Percentiles rank a stretch among this genome's conserved stretches.
phyloP scores from a whole-genome alignment of 2,888 invertebrate species.

The Tenthredo livida region DNA sequence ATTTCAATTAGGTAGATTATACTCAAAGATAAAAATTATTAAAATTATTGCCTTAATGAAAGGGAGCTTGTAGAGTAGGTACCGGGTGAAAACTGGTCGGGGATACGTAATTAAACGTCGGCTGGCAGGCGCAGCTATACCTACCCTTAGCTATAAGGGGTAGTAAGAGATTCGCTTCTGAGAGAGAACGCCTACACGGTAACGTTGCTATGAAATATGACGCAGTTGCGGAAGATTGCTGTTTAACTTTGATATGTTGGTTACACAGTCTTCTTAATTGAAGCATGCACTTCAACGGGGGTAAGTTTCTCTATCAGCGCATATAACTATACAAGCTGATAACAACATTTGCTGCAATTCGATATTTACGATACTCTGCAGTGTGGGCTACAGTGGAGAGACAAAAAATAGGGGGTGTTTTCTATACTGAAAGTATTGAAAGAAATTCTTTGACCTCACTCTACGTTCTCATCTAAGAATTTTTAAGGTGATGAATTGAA shows the following conservation, averaged over 20 bases:
- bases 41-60: slow-evolving; percentile 79
- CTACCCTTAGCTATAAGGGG: slow-evolving; percentile 57
- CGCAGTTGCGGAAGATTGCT: slow-evolving; percentile 54
- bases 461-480: background rate
- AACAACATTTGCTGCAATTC: background rate
- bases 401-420: no score
- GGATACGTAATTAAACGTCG: slow-evolving; percentile 76
- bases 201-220: slow-evolving; percentile 49
- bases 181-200: slow-evolving; percentile 35
- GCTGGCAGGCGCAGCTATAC: slow-evolving; percentile 63
- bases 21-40: slow-evolving; percentile 78
- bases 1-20: slow-evolving; percentile 78
- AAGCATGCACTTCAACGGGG: slow-evolving; percentile 27
- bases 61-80: slow-evolving; percentile 69
- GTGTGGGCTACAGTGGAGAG: background rate
- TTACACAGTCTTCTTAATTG: slow-evolving; percentile 49
- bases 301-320: background rate
- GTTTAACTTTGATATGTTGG: slow-evolving; percentile 53
- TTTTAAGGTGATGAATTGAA: background rate
- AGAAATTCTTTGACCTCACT: no score
- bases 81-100: slow-evolving; percentile 59
- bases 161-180: slow-evolving; percentile 29
- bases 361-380: background rate
- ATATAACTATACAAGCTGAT: background rate
- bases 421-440: no score